These are phyloP conservation scores for Drosophila nebulosa DNA, from an alignment of 1,140 invertebrate genomes.

Conservation along the genomic window DNA sequence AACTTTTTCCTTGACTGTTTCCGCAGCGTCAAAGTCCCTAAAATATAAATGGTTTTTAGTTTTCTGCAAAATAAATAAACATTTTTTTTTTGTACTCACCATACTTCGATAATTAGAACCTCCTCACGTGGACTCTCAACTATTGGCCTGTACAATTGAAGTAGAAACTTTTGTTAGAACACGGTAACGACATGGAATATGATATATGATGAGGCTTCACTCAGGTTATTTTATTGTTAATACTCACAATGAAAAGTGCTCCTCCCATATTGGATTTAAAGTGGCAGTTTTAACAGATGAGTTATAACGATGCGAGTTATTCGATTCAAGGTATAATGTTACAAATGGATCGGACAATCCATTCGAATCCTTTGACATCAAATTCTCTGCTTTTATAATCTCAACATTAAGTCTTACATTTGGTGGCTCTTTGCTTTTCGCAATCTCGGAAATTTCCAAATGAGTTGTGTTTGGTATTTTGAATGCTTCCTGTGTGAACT, in stretches of 20 bases:
- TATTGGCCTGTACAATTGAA: slow-evolving; percentile 83
- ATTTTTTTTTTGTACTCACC: slow-evolving; percentile 82
- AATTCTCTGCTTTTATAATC: slow-evolving; percentile 94
- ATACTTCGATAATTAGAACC: slow-evolving; percentile 87
- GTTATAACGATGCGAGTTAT: slow-evolving; percentile 88
- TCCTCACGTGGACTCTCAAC: slow-evolving; percentile 85
- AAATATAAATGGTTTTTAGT: not conserved
- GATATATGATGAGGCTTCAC: too few relatives aligned
- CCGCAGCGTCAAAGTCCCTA: slow-evolving; percentile 95
- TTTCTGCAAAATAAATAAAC: not conserved
- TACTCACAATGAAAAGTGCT: slow-evolving; percentile 97
- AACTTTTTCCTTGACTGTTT: slow-evolving; percentile 93
- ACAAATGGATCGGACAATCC: slow-evolving; percentile 98
- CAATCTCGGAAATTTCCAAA: slow-evolving; percentile 85
- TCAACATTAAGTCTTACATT: slow-evolving; percentile 95
- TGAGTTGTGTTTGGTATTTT: slow-evolving; percentile 90
- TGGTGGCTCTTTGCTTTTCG: slow-evolving; percentile 91
- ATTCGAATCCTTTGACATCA: slow-evolving; percentile 97
- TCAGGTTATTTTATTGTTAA: not conserved
- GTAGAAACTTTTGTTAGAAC: not conserved
- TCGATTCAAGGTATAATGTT: slow-evolving; percentile 90
- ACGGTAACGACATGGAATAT: too few relatives aligned
- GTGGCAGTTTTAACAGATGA: slow-evolving; percentile 95
- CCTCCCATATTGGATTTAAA: slow-evolving; percentile 96
- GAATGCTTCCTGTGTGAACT: slow-evolving; percentile 94